Percentiles rank a stretch among this genome's conserved stretches.
These are phyloP conservation scores for Hoplostethus mediterraneus DNA, from an alignment of 2,797 vertebrate species.

Conservation along the genomic window DNA sequence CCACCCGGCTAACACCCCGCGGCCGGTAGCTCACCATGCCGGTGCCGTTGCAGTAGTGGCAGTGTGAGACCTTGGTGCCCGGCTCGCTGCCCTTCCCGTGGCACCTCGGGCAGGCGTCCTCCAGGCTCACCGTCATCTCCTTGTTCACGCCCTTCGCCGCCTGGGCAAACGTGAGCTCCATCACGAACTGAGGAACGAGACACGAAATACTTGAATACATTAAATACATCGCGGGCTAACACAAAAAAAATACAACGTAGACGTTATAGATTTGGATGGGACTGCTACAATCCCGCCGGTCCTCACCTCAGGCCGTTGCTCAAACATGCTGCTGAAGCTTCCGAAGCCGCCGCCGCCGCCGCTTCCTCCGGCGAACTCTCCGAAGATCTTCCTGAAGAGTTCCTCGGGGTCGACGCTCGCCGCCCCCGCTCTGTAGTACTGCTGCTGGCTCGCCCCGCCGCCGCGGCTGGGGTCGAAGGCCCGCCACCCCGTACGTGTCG, in stretches of 20 bases:
- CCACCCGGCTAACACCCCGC: rapidly evolving
- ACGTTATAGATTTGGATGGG: not conserved
- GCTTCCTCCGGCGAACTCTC: slow-evolving; percentile 88
- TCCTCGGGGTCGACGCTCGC: slow-evolving; percentile 90
- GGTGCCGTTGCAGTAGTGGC: slow-evolving; percentile 92
- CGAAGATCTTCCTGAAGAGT: slow-evolving; percentile 96
- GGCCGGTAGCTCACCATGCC: slow-evolving; percentile 89
- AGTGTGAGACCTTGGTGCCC: slow-evolving; percentile 89
- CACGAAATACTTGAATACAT: not conserved
- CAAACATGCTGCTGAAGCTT: slow-evolving; percentile 88
- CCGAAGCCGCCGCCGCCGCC: slow-evolving; percentile 76
- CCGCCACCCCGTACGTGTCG: slow-evolving; percentile 88
- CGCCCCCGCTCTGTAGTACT: slow-evolving; percentile 87
- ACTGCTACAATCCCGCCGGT: not conserved
- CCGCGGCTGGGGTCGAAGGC: slow-evolving; percentile 85
- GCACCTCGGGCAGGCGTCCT: slow-evolving; percentile 90
- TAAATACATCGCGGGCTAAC: too few relatives aligned
- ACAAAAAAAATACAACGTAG: not conserved
- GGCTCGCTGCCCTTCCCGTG: slow-evolving; percentile 91
- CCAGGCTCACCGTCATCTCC: slow-evolving; percentile 89
- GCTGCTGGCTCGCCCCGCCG: slow-evolving; percentile 72
- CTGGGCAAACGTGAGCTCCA: slow-evolving; percentile 94
- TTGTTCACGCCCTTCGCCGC: slow-evolving; percentile 94
- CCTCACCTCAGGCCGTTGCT: slow-evolving; percentile 80
- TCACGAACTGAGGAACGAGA: slow-evolving; percentile 86